Conservation (phyloP, 2,113 vertebrate genomes). For the Orthochromis indermauri region DNA sequence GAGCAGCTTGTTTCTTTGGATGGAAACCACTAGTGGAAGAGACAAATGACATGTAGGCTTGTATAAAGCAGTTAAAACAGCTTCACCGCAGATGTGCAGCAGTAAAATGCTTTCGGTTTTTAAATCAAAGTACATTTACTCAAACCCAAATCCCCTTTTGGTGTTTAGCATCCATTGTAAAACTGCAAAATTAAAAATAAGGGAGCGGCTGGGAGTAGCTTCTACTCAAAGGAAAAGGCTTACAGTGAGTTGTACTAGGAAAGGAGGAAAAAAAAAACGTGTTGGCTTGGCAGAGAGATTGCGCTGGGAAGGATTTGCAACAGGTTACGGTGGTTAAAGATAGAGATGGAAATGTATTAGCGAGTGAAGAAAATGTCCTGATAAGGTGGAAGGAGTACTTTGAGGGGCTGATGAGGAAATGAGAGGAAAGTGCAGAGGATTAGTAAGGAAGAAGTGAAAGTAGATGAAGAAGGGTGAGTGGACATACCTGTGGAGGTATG, state of each 20-base stretch:
- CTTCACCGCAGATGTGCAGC: not conserved
- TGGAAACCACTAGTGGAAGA: not conserved
- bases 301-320: not conserved
- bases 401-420: not conserved
- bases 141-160: rapidly evolving
- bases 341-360: not conserved
- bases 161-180: rapidly evolving
- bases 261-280: rapidly evolving
- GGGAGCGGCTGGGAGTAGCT: not conserved
- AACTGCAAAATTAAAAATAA: not conserved
- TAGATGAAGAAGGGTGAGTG: not conserved
- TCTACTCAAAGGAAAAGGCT: not conserved
- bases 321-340: not conserved
- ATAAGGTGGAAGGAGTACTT: not conserved
- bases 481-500: not conserved
- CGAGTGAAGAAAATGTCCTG: not conserved
- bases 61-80: not conserved
- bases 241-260: not conserved
- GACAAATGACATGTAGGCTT: not conserved
- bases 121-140: not conserved
- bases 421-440: not conserved
- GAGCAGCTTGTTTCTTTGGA: not conserved
- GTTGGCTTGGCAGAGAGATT: not conserved
- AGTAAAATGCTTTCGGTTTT: not conserved
- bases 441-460: not conserved